These are phyloP conservation scores for Adoxophyes honmai DNA, from an alignment of 1,140 invertebrate genomes.

Conservation along the genomic window DNA sequence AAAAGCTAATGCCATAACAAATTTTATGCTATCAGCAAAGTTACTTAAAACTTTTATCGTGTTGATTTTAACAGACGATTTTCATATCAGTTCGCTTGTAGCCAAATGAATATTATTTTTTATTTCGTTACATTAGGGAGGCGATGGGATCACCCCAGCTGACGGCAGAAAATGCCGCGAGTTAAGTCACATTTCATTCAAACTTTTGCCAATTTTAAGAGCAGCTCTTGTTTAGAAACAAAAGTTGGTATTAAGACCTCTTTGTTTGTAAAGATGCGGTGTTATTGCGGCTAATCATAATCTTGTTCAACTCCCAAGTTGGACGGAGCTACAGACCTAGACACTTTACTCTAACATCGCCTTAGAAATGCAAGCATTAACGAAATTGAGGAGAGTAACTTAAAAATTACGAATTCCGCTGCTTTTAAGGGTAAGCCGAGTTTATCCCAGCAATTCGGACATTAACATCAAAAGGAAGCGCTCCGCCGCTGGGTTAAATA, in stretches of 20 bases:
- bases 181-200: conserved; percentile 61
- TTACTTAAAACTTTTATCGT: conserved; percentile 21
- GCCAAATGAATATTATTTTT: conserved; percentile 46
- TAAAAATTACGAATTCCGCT: conserved; percentile 25
- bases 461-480: conserved; percentile 67
- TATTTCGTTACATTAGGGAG: conserved; percentile 49
- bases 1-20: conserved; percentile 29
- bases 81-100: conserved; percentile 28
- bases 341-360: background rate
- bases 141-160: conserved; percentile 63
- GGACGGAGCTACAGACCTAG: background rate
- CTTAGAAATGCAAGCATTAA: background rate
- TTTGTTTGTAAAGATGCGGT: conserved; percentile 38
- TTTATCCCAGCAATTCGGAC: conserved; percentile 49
- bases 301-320: conserved; percentile 26
- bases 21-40: conserved; percentile 29
- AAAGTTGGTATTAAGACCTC: conserved; percentile 48
- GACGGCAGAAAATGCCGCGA: conserved; percentile 50
- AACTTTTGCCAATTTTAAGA: conserved; percentile 64
- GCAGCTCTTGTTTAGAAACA: conserved; percentile 56
- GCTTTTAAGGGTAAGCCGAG: conserved; percentile 33
- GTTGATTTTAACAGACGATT: conserved; percentile 24
- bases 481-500: conserved; percentile 64
- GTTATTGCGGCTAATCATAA: conserved; percentile 42
- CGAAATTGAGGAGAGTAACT: background rate